These are phyloP conservation scores for Lordiphosa andalusiaca DNA, from an alignment of 2,888 invertebrate species.

Conservation along the genomic window DNA sequence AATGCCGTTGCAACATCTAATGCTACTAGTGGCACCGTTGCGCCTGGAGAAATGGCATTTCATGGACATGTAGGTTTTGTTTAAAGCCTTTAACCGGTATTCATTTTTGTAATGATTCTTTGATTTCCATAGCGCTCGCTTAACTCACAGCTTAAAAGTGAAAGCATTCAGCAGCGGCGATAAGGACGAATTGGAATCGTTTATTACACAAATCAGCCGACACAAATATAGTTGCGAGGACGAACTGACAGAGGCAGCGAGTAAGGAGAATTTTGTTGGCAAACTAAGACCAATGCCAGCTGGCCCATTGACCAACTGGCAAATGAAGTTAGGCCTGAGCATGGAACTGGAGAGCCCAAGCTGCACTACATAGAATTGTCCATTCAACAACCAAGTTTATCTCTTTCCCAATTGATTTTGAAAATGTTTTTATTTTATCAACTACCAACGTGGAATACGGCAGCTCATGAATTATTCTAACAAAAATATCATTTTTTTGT, in stretches of 20 bases:
- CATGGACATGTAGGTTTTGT: constrained; percentile 30
- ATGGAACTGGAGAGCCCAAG: too few species aligned
- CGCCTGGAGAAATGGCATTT: constrained; percentile 38
- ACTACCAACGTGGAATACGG: too few species aligned
- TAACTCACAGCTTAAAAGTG: constrained; percentile 23
- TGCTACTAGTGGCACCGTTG: constrained; percentile 25
- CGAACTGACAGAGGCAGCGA: constrained; percentile 2
- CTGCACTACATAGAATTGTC: too few species aligned
- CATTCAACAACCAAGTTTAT: too few species aligned
- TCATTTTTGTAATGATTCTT: not conserved
- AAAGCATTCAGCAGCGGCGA: constrained; percentile 12
- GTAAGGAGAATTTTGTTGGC: not conserved
- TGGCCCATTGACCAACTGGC: constrained; percentile 44
- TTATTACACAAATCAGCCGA: constrained; percentile 36
- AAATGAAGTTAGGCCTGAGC: constrained; percentile 6
- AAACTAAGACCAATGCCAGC: constrained; percentile 30
- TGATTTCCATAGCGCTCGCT: constrained; percentile 28
- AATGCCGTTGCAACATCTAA: constrained; percentile 22
- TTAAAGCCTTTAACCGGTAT: not conserved
- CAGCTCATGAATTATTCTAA: too few species aligned
- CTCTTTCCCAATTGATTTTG: too few species aligned
- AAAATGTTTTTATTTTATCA: too few species aligned
- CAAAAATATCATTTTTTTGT: too few species aligned
- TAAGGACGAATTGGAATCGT: constrained; percentile 31
- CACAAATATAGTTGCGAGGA: constrained; percentile 46